phyloP scores from a whole-genome alignment of 1,140 invertebrate species.

The Drosophila tsacasi region DNA sequence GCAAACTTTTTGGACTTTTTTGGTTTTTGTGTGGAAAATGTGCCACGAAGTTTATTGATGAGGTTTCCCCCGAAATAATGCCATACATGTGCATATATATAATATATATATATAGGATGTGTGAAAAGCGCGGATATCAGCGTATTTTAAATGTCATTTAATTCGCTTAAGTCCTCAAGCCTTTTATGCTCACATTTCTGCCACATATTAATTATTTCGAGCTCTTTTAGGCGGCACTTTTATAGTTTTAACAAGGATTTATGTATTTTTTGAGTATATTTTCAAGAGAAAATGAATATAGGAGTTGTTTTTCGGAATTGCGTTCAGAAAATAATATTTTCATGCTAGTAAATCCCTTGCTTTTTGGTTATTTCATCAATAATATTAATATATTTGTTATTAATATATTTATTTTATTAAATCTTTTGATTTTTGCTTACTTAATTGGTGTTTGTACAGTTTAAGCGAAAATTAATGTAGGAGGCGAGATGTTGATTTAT shows the following conservation, averaged over 20 bases:
- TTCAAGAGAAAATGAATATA: neutral
- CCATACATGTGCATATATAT: neutral
- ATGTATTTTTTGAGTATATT: neutral
- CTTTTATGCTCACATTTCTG: neutral
- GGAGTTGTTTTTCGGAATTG: neutral
- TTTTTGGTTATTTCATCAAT: neutral
- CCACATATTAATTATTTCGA: neutral
- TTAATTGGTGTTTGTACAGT: too few relatives aligned
- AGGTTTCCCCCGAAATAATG: conserved; percentile 22
- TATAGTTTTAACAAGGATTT: neutral
- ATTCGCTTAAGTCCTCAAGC: neutral
- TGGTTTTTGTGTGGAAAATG: neutral
- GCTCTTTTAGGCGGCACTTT: neutral
- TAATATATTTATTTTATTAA: too few relatives aligned
- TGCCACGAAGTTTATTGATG: conserved; percentile 29
- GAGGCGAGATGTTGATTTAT: too few relatives aligned
- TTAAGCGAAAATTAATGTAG: too few relatives aligned
- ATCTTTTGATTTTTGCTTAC: too few relatives aligned
- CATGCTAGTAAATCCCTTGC: neutral
- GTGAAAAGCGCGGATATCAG: neutral
- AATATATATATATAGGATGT: neutral
- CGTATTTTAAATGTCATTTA: conserved; percentile 14
- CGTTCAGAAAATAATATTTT: neutral
- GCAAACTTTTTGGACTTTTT: conserved; percentile 14
- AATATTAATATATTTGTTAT: too few relatives aligned